Base-by-base conservation (phyloP, 2,888 invertebrate genomes). In the Ceraclea dissimilis region DNA sequence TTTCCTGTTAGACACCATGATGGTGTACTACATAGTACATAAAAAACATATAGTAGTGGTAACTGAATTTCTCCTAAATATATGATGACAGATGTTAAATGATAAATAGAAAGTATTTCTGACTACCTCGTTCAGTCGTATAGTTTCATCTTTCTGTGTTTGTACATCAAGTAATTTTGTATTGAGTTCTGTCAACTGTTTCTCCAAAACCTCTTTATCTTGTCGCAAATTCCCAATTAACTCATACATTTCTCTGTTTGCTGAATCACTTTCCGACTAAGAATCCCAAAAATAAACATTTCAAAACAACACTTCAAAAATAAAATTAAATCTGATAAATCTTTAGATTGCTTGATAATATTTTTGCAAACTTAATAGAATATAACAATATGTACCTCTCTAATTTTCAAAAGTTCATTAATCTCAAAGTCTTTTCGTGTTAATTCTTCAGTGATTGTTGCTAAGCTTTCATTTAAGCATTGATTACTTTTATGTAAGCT, bases 91-190 rank as follows among this genome's bases (percentile, higher is more conserved):
- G 26, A 26, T 26, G 26, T 26, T 43, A 6, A 6, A 43, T 17
- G 4, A 43, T 43, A 5, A 43, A 43, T 2, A 43, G n/a, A 43
- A n/a, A 26, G 10, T 26, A 26, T 26, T 26, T 26, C 13, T 8
- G 13, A 39, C 4, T 52, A 52, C 49, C 52, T 56, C 49, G 16
- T 21, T 51, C n/a, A 52, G 21, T 21, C 49, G 49, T 43, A 21
- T 39, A 33, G 52, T 17, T 20, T 18, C 26, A n/a, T 57, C 49
- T 17, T 47, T 57, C 54, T 59, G 48, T n/a, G 31, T 33, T 21
- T 43, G 31, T 16, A 51, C 26, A 13, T 44, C 22, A 1, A 18
- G 19, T 26, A 44, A 26, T 17, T 43, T 31, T 6, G 10, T 17
- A 43, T 33, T 39, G 11, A 51, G 10, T 22, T 55, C 55, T 17